These are phyloP conservation scores for Amaurobius ferox DNA, from an alignment of 2,888 invertebrate species.

Conservation along the genomic window DNA sequence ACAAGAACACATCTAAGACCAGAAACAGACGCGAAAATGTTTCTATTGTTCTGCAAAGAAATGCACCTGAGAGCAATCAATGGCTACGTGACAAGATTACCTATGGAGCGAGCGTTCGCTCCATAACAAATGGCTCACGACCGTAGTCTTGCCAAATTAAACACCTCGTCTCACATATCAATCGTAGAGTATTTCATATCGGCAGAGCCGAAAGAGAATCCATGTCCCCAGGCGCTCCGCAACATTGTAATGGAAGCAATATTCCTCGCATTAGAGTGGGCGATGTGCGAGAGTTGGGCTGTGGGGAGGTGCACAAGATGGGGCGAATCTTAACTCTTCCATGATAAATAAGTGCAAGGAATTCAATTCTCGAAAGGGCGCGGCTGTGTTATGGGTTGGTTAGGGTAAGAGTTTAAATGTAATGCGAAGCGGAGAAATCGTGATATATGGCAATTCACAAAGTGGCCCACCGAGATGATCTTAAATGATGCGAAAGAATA, in stretches of 20 bases:
- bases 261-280: constrained; percentile 13
- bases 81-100: background rate
- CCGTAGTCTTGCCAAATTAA: constrained; percentile 3
- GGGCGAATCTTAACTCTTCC: background rate
- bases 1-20: background rate
- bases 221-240: background rate
- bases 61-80: background rate
- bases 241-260: constrained; percentile 37
- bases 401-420: no score
- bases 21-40: background rate
- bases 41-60: background rate
- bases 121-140: constrained; percentile 4
- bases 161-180: constrained; percentile 11
- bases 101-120: background rate
- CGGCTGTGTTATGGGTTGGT: constrained; percentile 27
- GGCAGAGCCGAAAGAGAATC: no score
- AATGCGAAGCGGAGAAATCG: no score
- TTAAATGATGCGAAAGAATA: no score
- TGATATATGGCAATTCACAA: no score
- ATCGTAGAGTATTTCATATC: background rate
- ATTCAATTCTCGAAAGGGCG: constrained; percentile 56
- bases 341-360: constrained; percentile 17
- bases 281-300: constrained; percentile 1
- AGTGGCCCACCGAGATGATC: no score
- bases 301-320: background rate